Evolutionary conservation across 1,140 invertebrate genomes (phyloP), one percentile per base, ranked within the genome.

Genomic region (Campoletis sonorensis): DNA sequence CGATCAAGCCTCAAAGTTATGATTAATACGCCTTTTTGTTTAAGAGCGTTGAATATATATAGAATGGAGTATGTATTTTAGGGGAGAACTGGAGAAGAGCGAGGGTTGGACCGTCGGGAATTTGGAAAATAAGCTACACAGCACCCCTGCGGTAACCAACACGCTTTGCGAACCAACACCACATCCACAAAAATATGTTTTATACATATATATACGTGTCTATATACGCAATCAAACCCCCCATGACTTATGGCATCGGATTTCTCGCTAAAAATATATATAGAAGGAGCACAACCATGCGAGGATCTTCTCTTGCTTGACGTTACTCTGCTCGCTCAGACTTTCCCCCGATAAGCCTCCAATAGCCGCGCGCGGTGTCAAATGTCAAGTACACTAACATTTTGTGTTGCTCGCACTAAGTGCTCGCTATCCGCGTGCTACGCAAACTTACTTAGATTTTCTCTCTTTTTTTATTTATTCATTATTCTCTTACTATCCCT

Each of bases 241-340:
- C 26, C 54, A 64, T 84, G 85, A 86, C 85, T 87, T 86, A 83
- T 83, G 81, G 84, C 83, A 83, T 83, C 82, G 76, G 78, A 83
- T 86, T 83, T 84, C 82, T 27, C 30, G 61, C 30, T 67, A 76
- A 81, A 81, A 81, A 81, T 75, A 81, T 33, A 70, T 33, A 70
- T 49, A 81, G n/a, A n/a, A 76, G 54, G 40, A 76, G 78, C 15
- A 77, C 73, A 77, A n/a, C n/a, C n/a, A n/a, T n/a, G n/a, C 37
- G 23, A 26, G 61, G 61, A 67, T 67, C 61, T 27, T 58, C 33
- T 21, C 33, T 21, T 18, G n/a, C 71, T 64, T 37, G 49, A 61
- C 54, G 30, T 37, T 23, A 54, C 72, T 54, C 72, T n/a, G n/a
- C n/a, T 37, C 72, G 13, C n/a, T 77, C 18, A 16, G 76, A 78